Base-by-base conservation (phyloP, 2,797 vertebrate genomes). In the Macrochelys suwanniensis region DNA sequence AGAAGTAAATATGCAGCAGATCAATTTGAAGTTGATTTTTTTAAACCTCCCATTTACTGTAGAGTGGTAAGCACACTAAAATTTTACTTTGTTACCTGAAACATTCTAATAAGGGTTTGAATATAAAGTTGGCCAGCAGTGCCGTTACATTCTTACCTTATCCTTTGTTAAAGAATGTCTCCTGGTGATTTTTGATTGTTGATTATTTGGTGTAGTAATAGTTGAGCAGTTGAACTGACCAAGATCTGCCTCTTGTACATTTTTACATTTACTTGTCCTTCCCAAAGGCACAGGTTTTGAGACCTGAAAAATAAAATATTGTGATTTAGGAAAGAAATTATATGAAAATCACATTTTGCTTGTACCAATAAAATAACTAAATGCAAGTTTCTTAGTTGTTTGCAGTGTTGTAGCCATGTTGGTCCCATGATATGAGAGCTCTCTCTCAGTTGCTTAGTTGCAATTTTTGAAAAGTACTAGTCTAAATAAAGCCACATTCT, bases 231-330 rank as follows among this genome's bases (percentile, higher is more conserved):
- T 87, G 88, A 97, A 98, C 26, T 95, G 95, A 51, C 98, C 98
- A 96, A 95, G 98, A 93, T 99, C 99, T 89, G 98, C 97, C 82
- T 98, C 98, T 77, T 97, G 98, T 82, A 85, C 88, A 82, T 92
- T 97, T 97, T 97, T 98, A 91, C 93, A 96, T 98, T 99, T 99
- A 90, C 96, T 98, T 89, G 98, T 97, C 98, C 98, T 98, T 91
- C 98, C 98, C 71, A 98, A 98, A 97, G 99, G 98, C 93, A 98
- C 98, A 87, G 99, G 99, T 97, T 99, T 99, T 81, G 99, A 99
- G 94, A 98, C 99, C 99, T 99, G 98, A 26, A 89, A 95, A 96
- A 97, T 95, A 7, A 96, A 94, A 95, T 49, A 81, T n/a, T 47
- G 83, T 47, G 9, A 88, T 88, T 96, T 50, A 97, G 85, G 80